Evolutionary conservation across 2,888 invertebrate genomes (phyloP).

Genomic region (Notodromas monacha): DNA sequence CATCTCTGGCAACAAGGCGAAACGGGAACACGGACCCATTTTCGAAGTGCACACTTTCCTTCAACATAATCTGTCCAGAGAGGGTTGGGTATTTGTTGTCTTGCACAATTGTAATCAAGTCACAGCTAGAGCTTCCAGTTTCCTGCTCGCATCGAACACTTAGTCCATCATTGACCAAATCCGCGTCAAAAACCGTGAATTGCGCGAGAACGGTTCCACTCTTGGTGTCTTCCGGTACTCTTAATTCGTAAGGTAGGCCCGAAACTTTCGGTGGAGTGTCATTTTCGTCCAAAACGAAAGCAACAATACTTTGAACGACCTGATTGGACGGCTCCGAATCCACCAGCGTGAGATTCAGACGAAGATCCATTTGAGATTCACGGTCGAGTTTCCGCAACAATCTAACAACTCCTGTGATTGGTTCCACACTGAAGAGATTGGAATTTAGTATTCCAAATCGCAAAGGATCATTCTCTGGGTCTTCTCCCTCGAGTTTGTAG

Average conservation of each 20-base stretch:
- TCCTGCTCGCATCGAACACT: too few relatives aligned
- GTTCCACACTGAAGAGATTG: constrained; percentile 42
- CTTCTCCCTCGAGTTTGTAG: constrained; percentile 32
- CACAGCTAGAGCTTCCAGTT: too few relatives aligned
- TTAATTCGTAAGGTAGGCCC: constrained; percentile 46
- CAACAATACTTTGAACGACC: constrained; percentile 37
- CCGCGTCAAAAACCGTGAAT: constrained; percentile 40
- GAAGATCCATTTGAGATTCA: too few relatives aligned
- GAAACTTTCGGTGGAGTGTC: constrained; percentile 50
- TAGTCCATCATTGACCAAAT: constrained; percentile 45
- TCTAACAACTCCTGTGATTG: constrained; percentile 40
- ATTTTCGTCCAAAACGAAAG: constrained; percentile 56
- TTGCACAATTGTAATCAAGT: too few relatives aligned
- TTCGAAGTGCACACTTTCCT: too few relatives aligned
- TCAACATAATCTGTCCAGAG: too few relatives aligned
- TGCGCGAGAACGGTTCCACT: constrained; percentile 35
- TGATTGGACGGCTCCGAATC: too few relatives aligned
- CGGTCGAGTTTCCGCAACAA: constrained; percentile 43
- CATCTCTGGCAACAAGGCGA: too few relatives aligned
- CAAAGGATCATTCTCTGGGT: constrained; percentile 43
- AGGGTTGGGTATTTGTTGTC: too few relatives aligned
- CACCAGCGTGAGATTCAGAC: too few relatives aligned
- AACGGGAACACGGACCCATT: too few relatives aligned
- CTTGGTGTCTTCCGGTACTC: constrained; percentile 37
- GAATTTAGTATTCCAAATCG: constrained; percentile 29